These are phyloP conservation scores for Pollenia amentaria DNA, from an alignment of 2,888 invertebrate species.

Conservation along the genomic window DNA sequence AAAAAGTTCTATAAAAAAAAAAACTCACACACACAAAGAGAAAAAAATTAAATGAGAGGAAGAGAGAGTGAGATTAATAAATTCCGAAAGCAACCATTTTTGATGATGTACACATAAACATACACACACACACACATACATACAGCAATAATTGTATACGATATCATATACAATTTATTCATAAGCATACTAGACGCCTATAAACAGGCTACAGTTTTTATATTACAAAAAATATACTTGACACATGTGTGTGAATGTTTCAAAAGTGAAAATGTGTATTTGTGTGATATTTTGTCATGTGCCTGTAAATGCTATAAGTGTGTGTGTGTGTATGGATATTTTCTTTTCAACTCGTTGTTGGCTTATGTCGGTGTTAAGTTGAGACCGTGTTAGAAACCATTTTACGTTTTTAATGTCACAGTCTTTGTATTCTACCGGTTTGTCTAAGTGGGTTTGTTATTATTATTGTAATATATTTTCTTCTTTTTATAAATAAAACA, in stretches of 20 bases:
- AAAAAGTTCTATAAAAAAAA: slow-evolving; percentile 30
- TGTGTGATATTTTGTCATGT: not conserved
- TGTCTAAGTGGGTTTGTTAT: slow-evolving; percentile 77
- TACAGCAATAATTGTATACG: slow-evolving; percentile 5
- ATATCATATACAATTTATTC: slow-evolving; percentile 46
- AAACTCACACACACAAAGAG: not conserved
- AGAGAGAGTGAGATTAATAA: slow-evolving; percentile 5
- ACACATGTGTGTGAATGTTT: slow-evolving; percentile 13
- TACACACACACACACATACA: slow-evolving; percentile 9
- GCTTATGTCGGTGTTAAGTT: slow-evolving; percentile 56
- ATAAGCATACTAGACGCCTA: slow-evolving; percentile 41
- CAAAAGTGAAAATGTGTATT: not conserved
- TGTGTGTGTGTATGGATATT: not conserved
- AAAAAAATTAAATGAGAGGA: not conserved
- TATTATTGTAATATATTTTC: slow-evolving; percentile 43
- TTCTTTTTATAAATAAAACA: slow-evolving; percentile 30
- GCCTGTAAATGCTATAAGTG: not conserved
- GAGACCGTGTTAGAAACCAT: slow-evolving; percentile 64
- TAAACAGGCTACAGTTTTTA: slow-evolving; percentile 60
- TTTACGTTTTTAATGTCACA: slow-evolving; percentile 61
- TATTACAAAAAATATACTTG: slow-evolving; percentile 32
- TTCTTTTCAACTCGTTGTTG: slow-evolving; percentile 12
- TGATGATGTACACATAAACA: slow-evolving; percentile 51
- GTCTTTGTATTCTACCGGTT: slow-evolving; percentile 71
- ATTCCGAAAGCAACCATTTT: slow-evolving; percentile 51